phyloP scores from a whole-genome alignment of 2,888 invertebrate species.

The Archips crataeganus region DNA sequence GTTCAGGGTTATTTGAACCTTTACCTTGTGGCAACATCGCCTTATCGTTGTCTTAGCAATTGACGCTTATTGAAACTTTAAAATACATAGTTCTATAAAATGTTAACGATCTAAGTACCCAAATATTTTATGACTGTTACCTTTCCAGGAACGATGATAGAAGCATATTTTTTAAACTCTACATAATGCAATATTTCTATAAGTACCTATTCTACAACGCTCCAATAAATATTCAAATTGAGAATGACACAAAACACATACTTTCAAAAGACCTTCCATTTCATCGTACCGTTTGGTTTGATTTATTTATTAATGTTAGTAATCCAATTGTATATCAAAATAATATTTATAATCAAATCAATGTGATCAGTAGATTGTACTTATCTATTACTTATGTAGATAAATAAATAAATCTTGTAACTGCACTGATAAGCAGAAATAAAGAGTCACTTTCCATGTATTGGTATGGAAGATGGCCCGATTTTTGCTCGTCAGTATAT shows the following conservation, averaged over 20 bases:
- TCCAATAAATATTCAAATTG: background rate
- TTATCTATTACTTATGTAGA: conserved; percentile 30
- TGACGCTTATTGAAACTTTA: conserved; percentile 35
- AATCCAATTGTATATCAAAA: conserved; percentile 22
- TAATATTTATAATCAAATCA: conserved; percentile 32
- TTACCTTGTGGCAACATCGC: conserved; percentile 36
- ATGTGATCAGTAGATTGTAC: conserved; percentile 43
- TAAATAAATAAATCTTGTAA: conserved; percentile 26
- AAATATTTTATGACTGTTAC: conserved; percentile 31
- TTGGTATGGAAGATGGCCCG: too few species aligned
- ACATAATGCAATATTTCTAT: background rate
- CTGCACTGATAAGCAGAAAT: background rate
- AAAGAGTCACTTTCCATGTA: too few species aligned
- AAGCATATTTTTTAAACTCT: conserved; percentile 3
- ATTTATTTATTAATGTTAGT: conserved; percentile 14
- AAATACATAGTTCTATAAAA: conserved; percentile 26
- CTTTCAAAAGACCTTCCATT: background rate
- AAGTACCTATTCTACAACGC: background rate
- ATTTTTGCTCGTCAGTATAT: background rate
- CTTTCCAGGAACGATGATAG: conserved; percentile 9
- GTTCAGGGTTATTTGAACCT: conserved; percentile 20
- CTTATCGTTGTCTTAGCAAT: conserved; percentile 35
- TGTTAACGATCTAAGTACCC: conserved; percentile 26
- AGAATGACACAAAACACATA: background rate
- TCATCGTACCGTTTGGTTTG: background rate